Evolutionary conservation across 2,797 vertebrate genomes (phyloP), one percentile per base, ranked within the genome.

Genomic region (Ispidina lecontei): DNA sequence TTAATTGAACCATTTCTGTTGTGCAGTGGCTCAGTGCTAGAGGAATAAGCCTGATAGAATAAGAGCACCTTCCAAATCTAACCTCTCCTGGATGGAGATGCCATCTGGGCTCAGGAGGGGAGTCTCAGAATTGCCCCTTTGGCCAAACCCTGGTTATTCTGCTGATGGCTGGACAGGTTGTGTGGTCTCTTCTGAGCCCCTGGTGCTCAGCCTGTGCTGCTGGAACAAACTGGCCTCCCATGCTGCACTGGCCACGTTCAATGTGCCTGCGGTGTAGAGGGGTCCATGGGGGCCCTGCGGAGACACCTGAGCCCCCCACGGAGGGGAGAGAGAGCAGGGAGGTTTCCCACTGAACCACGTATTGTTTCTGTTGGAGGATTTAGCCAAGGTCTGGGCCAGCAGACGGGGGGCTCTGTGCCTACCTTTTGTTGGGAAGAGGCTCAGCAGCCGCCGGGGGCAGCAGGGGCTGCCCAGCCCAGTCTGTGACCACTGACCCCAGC

Each of bases 241-340:
- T 23, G 6, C 23, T 1, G 1, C 2, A 2, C 18, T 46, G 67
- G 31, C 35, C 67, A 41, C 25, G 5, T 0, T 23, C 2, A 0
- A 31, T 0, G 0, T 64, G 63, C 67, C 35, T 0, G 0, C 0
- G 9, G 16, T 26, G 18, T 16, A 39, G 4, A 28, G 43, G 23
- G 29, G 41, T 1, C 4, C 14, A 1, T 21, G 15, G 60, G 54
- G 25, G 21, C 37, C 6, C 35, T 51, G 60, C 26, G 17, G 59
- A 70, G 69, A 31, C 37, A 17, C 69, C 26, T 49, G 55, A 83
- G 22, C 56, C 43, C 12, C 62, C 55, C 39, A 3, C 0, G 0
- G 0, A n/a, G 9, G 3, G 17, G 12, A 64, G 20, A 56, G 20
- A 31, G 35, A 25, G 12, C 0, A 19, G 58, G 20, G 67, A 33